Evolutionary conservation across 2,888 invertebrate species (phyloP), one percentile per base, ranked within the genome.

Genomic region (Calliopum simillimum): DNA sequence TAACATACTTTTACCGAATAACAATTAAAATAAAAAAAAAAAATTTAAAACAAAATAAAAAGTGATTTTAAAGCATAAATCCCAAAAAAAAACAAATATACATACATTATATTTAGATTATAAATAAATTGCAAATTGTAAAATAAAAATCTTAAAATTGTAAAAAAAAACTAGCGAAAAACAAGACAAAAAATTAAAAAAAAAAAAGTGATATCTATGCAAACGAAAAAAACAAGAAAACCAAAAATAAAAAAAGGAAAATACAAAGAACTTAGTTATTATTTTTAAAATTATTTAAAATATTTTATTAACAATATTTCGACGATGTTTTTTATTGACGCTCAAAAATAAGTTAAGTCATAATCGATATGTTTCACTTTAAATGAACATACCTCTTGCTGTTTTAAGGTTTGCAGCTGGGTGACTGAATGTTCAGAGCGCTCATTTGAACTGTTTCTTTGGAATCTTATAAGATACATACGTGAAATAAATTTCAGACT

Each of bases 231-330:
- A 67, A 71, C 49, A 55, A 62, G 62, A 70, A 71, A 70, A 70
- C n/a, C 59, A 19, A 68, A 70, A 72, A 75, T 70, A 73, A 72
- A 74, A 69, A 46, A 61, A 68, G 69, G 74, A 75, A 73, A 13
- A 25, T 33, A 62, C 43, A 53, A 62, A 71, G 70, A 71, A 69
- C 11, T 21, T 44, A n/a, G 25, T 5, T 4, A 33, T 33, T n/a
- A n/a, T n/a, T n/a, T n/a, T n/a, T n/a, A n/a, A n/a, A n/a, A n/a
- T 33, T 33, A 33, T 33, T 33, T 33, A 33, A 33, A 33, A 21
- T 46, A 16, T n/a, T n/a, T n/a, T n/a, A n/a, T n/a, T n/a, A n/a
- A n/a, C n/a, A n/a, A n/a, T n/a, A n/a, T n/a, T n/a, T n/a, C n/a
- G n/a, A n/a, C n/a, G n/a, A n/a, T n/a, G n/a, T n/a, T n/a, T n/a